phyloP scores from a whole-genome alignment of 2,888 invertebrate genomes.

The Gari tellinella region DNA sequence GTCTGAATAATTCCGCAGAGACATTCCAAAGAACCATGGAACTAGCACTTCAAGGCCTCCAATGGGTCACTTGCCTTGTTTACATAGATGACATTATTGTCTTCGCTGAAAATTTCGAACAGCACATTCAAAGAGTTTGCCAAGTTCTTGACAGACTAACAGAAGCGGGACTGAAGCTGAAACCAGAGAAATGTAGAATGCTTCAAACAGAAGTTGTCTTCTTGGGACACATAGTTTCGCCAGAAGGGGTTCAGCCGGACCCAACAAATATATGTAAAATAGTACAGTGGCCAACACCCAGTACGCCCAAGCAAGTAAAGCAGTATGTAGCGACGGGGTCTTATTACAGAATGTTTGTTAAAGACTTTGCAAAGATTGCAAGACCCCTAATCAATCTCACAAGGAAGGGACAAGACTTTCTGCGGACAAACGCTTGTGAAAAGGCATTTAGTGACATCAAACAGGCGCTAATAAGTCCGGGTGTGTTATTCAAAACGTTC shows the following conservation, averaged over 20 bases:
- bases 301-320: constrained; percentile 11
- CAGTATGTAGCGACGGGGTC: constrained; percentile 22
- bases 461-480: constrained; percentile 6
- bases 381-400: constrained; percentile 13
- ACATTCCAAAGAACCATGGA: constrained; percentile 41
- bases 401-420: constrained; percentile 15
- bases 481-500: no score
- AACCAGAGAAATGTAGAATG: constrained; percentile 42
- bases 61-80: constrained; percentile 44
- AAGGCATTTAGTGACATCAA: constrained; percentile 10
- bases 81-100: constrained; percentile 47
- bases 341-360: constrained; percentile 23
- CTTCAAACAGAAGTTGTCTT: constrained; percentile 42
- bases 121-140: constrained; percentile 31
- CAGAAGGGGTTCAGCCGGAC: constrained; percentile 3
- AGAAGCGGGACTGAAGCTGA: constrained; percentile 26
- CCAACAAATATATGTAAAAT: constrained; percentile 21
- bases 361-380: constrained; percentile 15
- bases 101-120: constrained; percentile 26
- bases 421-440: constrained; percentile 14
- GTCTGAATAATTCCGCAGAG: constrained; percentile 27
- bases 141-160: constrained; percentile 30
- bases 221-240: constrained; percentile 33
- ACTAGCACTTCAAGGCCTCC: constrained; percentile 32
- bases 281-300: constrained; percentile 5